Evolutionary conservation across 2,797 vertebrate species (phyloP).

Genomic region (Hapalemur alaotrensis): DNA sequence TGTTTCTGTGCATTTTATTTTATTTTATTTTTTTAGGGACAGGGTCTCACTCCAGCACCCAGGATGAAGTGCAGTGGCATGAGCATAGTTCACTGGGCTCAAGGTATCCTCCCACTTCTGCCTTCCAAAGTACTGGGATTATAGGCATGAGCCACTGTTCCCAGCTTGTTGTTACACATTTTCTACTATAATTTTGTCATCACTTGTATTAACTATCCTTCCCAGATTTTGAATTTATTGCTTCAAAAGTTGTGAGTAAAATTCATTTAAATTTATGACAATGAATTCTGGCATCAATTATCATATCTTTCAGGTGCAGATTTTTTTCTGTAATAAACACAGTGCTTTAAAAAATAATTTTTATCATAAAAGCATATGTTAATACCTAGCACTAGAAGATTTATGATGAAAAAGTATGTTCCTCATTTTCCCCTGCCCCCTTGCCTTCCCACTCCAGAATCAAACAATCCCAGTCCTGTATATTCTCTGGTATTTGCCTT

Average conservation of each 20-base stretch:
- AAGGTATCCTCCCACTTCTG: not conserved
- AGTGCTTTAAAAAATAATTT: not conserved
- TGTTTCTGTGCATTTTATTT: not conserved
- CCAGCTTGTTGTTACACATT: not conserved
- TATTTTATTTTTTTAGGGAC: not conserved
- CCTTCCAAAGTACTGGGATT: not conserved
- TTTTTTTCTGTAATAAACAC: not conserved
- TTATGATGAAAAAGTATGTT: not conserved
- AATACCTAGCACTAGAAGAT: not conserved
- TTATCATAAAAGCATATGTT: not conserved
- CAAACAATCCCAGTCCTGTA: not conserved
- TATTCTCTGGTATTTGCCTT: not conserved
- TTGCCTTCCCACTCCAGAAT: not conserved
- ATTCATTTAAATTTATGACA: not conserved
- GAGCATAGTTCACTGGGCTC: not conserved
- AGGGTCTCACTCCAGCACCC: not conserved
- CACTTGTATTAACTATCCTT: conserved; percentile 11
- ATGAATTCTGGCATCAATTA: not conserved
- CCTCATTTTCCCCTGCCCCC: too few species aligned
- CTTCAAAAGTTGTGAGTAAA: not conserved
- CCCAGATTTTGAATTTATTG: not conserved
- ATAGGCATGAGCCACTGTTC: too few species aligned
- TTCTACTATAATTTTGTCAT: not conserved
- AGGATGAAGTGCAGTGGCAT: not conserved
- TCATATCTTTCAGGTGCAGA: not conserved